Evolutionary conservation across 2,888 invertebrate species (phyloP), one percentile per base, ranked within the genome.

Genomic region (Nomada ferruginata): DNA sequence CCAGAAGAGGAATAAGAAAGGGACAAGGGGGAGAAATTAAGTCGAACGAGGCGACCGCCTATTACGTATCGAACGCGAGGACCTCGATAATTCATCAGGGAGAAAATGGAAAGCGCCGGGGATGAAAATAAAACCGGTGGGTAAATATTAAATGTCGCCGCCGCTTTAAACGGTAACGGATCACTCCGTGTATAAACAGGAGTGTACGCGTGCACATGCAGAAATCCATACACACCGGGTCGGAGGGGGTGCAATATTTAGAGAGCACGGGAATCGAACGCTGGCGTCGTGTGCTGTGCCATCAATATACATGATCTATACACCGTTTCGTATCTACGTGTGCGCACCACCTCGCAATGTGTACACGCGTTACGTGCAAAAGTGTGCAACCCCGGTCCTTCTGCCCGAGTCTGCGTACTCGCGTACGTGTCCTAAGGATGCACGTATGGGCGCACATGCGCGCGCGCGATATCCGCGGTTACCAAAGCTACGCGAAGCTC

Each of bases 241-340:
- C 1, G 76, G 64, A 50, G 76, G 84, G 89, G 85, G 79, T 85
- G 88, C 90, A 91, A 91, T 91, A 91, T 91, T 91, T 91, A 90
- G 89, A 91, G 88, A 87, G 87, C 89, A 85, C 86, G 84, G 89
- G 89, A 91, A 91, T 92, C 91, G 91, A 92, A 91, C 86, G 86
- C 87, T 87, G 87, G 83, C 89, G 83, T 87, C 87, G 87, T 84
- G 79, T 87, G 89, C 87, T 80, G 80, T 85, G 89, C 88, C 90
- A 91, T 91, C 91, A 91, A 91, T 91, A 91, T 89, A 91, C 87
- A 91, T 90, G 91, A 91, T 91, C 90, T 91, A 91, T 90, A 90
- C 89, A 89, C 85, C 89, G 81, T 89, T 89, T 89, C 87, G 86
- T 85, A 86, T 85, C 66, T 81, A 76, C 82, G 74, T 73, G 83